Percentiles rank a stretch among this genome's conserved stretches.
Evolutionary conservation across 2,113 vertebrate genomes (phyloP).

Genomic region (Mixornis gularis): DNA sequence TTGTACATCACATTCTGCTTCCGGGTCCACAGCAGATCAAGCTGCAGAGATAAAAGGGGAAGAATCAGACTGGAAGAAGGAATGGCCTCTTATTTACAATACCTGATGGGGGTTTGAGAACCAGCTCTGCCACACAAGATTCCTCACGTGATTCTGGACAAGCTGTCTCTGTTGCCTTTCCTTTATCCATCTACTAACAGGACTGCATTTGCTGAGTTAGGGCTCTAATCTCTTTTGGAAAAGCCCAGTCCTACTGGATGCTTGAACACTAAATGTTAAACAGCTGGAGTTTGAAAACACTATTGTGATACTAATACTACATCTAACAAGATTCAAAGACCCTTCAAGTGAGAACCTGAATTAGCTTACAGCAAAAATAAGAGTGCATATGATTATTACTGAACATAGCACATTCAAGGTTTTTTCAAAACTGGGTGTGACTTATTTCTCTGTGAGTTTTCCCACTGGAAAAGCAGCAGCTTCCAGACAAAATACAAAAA

Average conservation of each 20-base stretch:
- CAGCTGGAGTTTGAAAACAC: background rate
- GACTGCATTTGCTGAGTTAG: background rate
- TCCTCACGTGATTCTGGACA: background rate
- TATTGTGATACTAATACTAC: background rate
- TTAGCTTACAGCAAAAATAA: background rate
- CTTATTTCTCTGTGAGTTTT: background rate
- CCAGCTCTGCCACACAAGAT: background rate
- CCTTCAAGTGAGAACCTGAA: background rate
- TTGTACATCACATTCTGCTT: conserved; percentile 97
- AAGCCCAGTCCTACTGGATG: background rate
- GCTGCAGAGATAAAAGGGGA: conserved; percentile 59
- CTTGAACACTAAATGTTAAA: background rate
- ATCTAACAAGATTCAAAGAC: background rate
- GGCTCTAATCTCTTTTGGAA: background rate
- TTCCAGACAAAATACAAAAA: background rate
- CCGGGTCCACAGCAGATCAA: conserved; percentile 93
- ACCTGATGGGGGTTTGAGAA: background rate
- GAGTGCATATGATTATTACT: background rate
- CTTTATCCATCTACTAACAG: background rate
- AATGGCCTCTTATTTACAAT: background rate
- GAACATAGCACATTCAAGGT: background rate
- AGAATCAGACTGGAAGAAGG: background rate
- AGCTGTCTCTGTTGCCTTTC: background rate
- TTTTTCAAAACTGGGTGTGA: background rate
- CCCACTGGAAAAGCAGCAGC: background rate